Conservation (phyloP, 2,888 invertebrate genomes). For the Protula sp. region DNA sequence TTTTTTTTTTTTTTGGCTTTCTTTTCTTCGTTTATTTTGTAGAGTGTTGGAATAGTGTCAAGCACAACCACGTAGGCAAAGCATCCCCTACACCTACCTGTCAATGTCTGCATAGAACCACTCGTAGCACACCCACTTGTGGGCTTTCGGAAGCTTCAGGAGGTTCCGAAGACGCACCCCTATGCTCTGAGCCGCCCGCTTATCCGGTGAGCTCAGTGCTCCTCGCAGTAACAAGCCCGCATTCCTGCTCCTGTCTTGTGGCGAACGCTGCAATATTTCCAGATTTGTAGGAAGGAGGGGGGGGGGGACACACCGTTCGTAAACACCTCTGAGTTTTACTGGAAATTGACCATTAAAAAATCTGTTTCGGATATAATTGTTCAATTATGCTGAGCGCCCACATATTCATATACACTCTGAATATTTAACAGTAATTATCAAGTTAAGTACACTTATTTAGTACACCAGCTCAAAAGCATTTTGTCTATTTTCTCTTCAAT, state of each 20-base stretch:
- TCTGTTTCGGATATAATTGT: too few species aligned
- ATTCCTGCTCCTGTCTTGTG: neutral
- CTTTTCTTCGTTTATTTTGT: too few species aligned
- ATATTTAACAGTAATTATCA: too few species aligned
- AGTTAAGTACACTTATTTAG: too few species aligned
- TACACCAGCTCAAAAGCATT: too few species aligned
- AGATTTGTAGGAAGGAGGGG: neutral
- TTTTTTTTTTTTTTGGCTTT: too few species aligned
- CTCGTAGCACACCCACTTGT: constrained; percentile 98
- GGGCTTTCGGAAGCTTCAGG: constrained; percentile 93
- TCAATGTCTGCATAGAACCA: constrained; percentile 99
- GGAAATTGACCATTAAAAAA: constrained; percentile 13
- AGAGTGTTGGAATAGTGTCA: too few species aligned
- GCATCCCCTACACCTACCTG: constrained; percentile 59
- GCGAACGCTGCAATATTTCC: neutral
- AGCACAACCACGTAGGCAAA: too few species aligned
- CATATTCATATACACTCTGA: too few species aligned
- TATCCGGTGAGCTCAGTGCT: constrained; percentile 58
- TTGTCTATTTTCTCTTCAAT: too few species aligned
- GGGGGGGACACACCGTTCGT: neutral
- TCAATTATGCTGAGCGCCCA: too few species aligned
- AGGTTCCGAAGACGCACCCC: constrained; percentile 78
- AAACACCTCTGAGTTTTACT: constrained; percentile 8
- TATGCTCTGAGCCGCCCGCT: constrained; percentile 81
- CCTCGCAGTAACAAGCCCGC: too few species aligned